A percentile compares a stretch with the other conserved stretches of the same genome.
These are phyloP conservation scores for Nycticryphes semicollaris DNA, from an alignment of 2,113 vertebrate species.

Conservation along the genomic window DNA sequence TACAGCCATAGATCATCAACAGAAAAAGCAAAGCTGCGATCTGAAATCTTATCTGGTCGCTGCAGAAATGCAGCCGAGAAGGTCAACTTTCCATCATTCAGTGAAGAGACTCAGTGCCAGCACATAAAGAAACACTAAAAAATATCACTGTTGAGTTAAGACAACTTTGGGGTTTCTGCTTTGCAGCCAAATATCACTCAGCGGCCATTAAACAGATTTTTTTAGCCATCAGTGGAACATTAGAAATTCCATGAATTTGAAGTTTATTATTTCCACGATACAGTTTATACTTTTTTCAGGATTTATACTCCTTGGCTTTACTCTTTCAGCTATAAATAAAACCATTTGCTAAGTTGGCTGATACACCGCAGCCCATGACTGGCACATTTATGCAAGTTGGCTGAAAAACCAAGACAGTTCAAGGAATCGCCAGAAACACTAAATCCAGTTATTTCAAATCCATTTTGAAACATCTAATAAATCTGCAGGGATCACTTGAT, in stretches of 20 bases:
- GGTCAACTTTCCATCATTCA: slow-evolving; percentile 66
- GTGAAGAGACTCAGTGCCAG: slow-evolving; percentile 24
- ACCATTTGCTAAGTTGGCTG: slow-evolving; percentile 69
- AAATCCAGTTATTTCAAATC: slow-evolving; percentile 65
- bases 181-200: slow-evolving; percentile 69
- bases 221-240: slow-evolving; percentile 71
- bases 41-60: slow-evolving; percentile 67
- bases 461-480: slow-evolving; percentile 60
- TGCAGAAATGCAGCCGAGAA: slow-evolving; percentile 35
- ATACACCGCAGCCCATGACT: slow-evolving; percentile 59
- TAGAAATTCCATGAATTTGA: slow-evolving; percentile 72
- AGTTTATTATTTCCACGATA: slow-evolving; percentile 71
- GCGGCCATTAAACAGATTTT: slow-evolving; percentile 68
- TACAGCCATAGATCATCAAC: slow-evolving; percentile 20
- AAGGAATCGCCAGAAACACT: slow-evolving; percentile 67
- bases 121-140: slow-evolving; percentile 53
- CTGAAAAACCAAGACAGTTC: slow-evolving; percentile 52
- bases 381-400: slow-evolving; percentile 70
- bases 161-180: slow-evolving; percentile 63
- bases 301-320: slow-evolving; percentile 70
- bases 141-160: slow-evolving; percentile 61
- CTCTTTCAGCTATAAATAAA: slow-evolving; percentile 69
- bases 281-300: slow-evolving; percentile 67
- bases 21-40: slow-evolving; percentile 30
- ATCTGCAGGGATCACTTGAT: slow-evolving; percentile 48